Conservation (phyloP, 2,797 vertebrate species). For the Sorex maritimensis region DNA sequence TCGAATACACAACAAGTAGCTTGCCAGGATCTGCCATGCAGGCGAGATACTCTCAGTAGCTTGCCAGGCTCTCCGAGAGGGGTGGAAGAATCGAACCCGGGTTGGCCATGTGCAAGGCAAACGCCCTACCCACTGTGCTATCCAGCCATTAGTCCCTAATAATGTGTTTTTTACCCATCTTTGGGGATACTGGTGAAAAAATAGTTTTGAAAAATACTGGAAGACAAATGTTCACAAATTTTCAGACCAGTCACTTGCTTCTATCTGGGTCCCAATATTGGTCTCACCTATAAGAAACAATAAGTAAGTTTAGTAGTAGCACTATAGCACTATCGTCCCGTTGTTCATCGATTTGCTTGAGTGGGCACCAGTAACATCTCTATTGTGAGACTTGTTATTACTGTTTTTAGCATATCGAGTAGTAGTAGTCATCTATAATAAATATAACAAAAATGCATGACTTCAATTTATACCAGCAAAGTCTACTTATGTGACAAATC, state of each 20-base stretch:
- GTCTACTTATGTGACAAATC: conserved; percentile 43
- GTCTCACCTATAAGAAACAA: background rate
- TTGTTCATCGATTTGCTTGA: too few relatives aligned
- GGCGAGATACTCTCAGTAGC: too few relatives aligned
- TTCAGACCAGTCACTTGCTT: background rate
- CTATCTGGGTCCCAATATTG: background rate
- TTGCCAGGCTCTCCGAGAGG: too few relatives aligned
- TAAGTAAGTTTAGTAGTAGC: background rate
- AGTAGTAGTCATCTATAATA: conserved; percentile 1
- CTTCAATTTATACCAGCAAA: conserved; percentile 41
- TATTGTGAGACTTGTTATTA: too few relatives aligned
- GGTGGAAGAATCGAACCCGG: too few relatives aligned
- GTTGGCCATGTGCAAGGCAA: too few relatives aligned
- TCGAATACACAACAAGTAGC: too few relatives aligned
- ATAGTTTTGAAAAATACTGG: background rate
- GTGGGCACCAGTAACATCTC: too few relatives aligned
- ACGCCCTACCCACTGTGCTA: too few relatives aligned
- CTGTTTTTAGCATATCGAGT: too few relatives aligned
- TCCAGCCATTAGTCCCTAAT: background rate
- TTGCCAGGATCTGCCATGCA: too few relatives aligned
- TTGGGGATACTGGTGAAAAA: background rate
- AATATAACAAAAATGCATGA: conserved; percentile 50
- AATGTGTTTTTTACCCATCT: background rate
- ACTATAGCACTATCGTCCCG: too few relatives aligned
- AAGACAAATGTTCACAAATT: background rate